phyloP scores from a whole-genome alignment of 1,140 invertebrate species.

The Brachionus manjavacas region DNA sequence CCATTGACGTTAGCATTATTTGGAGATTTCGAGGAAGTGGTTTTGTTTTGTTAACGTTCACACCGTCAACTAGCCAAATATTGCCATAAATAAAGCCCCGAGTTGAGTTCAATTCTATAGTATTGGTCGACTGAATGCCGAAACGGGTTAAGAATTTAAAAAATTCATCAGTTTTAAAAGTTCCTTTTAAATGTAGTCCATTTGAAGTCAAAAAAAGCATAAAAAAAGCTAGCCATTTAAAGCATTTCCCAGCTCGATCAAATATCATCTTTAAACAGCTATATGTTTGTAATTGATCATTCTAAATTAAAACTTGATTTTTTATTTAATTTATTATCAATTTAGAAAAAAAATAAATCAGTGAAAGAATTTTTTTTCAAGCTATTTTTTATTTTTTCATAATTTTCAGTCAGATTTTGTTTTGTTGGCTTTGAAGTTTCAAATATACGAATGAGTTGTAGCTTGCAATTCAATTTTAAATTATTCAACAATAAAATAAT shows the following conservation, averaged over 20 bases:
- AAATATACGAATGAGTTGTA: neutral
- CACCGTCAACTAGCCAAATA: conserved; percentile 71
- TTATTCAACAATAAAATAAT: conserved; percentile 4
- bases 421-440: neutral
- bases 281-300: neutral
- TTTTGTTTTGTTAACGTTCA: conserved; percentile 46
- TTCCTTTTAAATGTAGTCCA: conserved; percentile 51
- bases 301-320: conserved; percentile 5
- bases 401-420: neutral
- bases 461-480: neutral
- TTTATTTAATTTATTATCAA: neutral
- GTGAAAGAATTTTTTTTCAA: neutral
- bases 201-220: neutral
- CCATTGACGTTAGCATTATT: conserved; percentile 18
- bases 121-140: conserved; percentile 91
- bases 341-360: neutral
- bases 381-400: neutral
- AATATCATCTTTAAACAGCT: neutral
- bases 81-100: conserved; percentile 92
- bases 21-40: neutral
- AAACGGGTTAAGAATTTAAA: conserved; percentile 89
- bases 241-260: neutral
- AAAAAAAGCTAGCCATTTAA: neutral
- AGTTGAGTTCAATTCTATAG: conserved; percentile 69
- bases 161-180: conserved; percentile 63